Base-by-base conservation (phyloP, 1,140 invertebrate species). In the Lethrus apterus region DNA sequence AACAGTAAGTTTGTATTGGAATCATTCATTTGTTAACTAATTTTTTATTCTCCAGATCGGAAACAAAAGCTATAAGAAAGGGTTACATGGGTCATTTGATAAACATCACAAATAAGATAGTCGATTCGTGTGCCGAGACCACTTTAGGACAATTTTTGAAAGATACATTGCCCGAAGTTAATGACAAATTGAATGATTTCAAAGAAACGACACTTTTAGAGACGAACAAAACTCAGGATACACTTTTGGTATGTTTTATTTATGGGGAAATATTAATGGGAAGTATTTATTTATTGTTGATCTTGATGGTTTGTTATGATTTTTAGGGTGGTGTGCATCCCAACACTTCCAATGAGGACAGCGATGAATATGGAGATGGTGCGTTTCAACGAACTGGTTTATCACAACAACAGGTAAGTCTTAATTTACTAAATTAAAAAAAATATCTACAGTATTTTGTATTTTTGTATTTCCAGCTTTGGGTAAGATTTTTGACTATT, bases 211-310 rank as follows among this genome's bases (percentile, higher is more conserved):
- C 75, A 29, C 59, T 86, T 43, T 58, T 65, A 19, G 75, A 79
- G 58, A 70, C 77, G 5, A 84, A 84, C 62, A 75, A 76, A 44
- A 72, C 66, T 51, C 80, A 83, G 59, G 64, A 75, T 56, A 70
- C 75, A 44, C 45, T 63, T 50, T 54, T 77, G 66, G 76, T 77
- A 64, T 61, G 59, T 65, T 35, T 44, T 51, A 4, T 17, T 44
- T 32, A n/a, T n/a, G n/a, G n/a, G n/a, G n/a, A n/a, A n/a, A n/a
- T n/a, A n/a, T n/a, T n/a, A n/a, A n/a, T n/a, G n/a, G 17, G 21
- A 1, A 4, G 31, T 33, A 8, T 33, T 33, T 33, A 8, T 33
- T 11, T 9, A 14, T 24, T 40, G 50, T 26, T 51, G 36, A 40
- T 20, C 36, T 42, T 30, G 50, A 23, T 38, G 48, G 33, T 53